Evolutionary conservation across 2,888 invertebrate species (phyloP).

Genomic region (Prosopocoilus inquinatus): DNA sequence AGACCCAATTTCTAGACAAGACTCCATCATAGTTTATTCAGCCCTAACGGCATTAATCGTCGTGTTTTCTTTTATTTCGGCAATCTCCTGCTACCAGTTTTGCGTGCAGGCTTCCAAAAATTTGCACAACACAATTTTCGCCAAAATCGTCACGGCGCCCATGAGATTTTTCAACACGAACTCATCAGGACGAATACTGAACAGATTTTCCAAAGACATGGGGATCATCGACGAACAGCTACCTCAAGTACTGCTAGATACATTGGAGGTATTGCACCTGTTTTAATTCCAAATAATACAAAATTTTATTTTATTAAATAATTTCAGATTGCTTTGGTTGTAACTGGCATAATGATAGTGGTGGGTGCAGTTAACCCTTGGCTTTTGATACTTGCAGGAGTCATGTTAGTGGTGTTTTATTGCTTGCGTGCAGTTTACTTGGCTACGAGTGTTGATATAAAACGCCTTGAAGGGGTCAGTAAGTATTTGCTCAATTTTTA

Average conservation of each 20-base stretch:
- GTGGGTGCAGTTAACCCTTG: conserved; percentile 70
- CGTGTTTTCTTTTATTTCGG: conserved; percentile 48
- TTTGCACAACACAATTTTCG: conserved; percentile 57
- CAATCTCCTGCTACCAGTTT: conserved; percentile 53
- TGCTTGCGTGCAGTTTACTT: conserved; percentile 68
- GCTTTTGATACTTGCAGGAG: conserved; percentile 63
- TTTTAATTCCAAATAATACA: background rate
- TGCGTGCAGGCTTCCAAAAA: conserved; percentile 57
- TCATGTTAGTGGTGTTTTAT: conserved; percentile 65
- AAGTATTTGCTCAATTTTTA: conserved; percentile 9
- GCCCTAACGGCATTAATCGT: conserved; percentile 47
- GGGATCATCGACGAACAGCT: conserved; percentile 58
- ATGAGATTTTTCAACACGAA: conserved; percentile 71
- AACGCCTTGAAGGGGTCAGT: conserved; percentile 29
- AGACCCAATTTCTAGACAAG: conserved; percentile 22
- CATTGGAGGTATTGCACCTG: conserved; percentile 50
- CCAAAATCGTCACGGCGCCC: conserved; percentile 61
- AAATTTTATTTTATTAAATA: conserved; percentile 26
- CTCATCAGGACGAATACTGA: conserved; percentile 63
- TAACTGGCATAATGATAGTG: conserved; percentile 71
- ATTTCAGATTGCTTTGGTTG: conserved; percentile 60
- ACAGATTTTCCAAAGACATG: conserved; percentile 72
- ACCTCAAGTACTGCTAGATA: conserved; percentile 54
- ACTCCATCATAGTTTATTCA: conserved; percentile 43
- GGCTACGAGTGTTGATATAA: conserved; percentile 60